phyloP scores from a whole-genome alignment of 2,113 vertebrate genomes.

The Syngnathus floridae region DNA sequence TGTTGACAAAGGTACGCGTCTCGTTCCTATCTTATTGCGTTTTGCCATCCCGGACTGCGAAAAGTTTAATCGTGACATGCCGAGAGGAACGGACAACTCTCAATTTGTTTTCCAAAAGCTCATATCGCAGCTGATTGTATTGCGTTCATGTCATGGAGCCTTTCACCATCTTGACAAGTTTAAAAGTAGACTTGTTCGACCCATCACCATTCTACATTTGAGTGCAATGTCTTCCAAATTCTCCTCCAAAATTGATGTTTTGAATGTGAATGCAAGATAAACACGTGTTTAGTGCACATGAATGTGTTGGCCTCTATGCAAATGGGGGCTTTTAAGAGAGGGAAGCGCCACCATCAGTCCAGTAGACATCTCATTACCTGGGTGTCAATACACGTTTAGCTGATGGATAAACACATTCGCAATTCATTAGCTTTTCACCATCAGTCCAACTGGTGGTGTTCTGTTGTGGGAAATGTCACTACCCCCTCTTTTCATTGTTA shows the following conservation, averaged over 20 bases:
- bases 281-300: neutral
- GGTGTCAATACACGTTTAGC: constrained; percentile 57
- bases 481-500: neutral
- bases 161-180: constrained; percentile 33
- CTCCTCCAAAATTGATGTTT: neutral
- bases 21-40: neutral
- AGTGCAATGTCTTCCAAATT: constrained; percentile 11
- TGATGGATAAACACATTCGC: constrained; percentile 52
- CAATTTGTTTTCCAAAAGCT: constrained; percentile 3
- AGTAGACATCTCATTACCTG: constrained; percentile 62
- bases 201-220: neutral
- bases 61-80: neutral
- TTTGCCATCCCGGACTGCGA: neutral
- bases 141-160: constrained; percentile 14
- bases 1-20: constrained; percentile 71
- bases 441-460: constrained; percentile 23
- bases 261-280: neutral
- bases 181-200: constrained; percentile 9
- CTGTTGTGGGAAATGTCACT: constrained; percentile 5
- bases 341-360: constrained; percentile 54
- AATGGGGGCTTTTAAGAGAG: constrained; percentile 36
- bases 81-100: neutral
- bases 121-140: constrained; percentile 24
- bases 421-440: constrained; percentile 32
- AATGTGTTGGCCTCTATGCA: constrained; percentile 3